Conservation (phyloP, 2,113 vertebrate species). For the Miniopterus natalensis region DNA sequence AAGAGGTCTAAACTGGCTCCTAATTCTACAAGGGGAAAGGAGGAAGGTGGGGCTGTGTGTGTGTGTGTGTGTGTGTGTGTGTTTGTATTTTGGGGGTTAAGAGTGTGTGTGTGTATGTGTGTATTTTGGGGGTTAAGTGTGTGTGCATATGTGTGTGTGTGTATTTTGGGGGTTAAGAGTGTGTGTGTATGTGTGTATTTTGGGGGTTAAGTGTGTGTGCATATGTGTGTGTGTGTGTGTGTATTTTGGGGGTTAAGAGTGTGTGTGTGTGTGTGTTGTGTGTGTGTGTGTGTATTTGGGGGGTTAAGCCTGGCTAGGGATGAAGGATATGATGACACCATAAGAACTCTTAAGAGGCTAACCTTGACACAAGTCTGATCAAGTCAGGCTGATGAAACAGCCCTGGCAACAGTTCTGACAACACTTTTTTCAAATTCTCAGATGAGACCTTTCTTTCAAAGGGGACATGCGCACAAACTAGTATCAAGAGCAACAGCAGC, state of each 20-base stretch:
- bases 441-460: neutral
- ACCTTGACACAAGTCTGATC: neutral
- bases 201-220: too few species aligned
- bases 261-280: neutral
- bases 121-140: too few species aligned
- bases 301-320: neutral
- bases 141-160: too few species aligned
- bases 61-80: neutral
- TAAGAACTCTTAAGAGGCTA: neutral
- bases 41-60: neutral
- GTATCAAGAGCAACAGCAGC: neutral
- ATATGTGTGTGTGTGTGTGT: too few species aligned
- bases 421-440: slow-evolving; percentile 4
- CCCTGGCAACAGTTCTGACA: neutral
- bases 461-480: neutral
- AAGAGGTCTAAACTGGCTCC: slow-evolving; percentile 3
- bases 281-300: neutral
- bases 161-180: too few species aligned
- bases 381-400: neutral
- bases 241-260: too few species aligned
- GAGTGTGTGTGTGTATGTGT: neutral
- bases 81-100: too few species aligned
- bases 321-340: neutral
- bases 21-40: neutral
- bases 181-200: too few species aligned